Conservation (phyloP, 2,113 vertebrate species). For the Psettodes erumei region DNA sequence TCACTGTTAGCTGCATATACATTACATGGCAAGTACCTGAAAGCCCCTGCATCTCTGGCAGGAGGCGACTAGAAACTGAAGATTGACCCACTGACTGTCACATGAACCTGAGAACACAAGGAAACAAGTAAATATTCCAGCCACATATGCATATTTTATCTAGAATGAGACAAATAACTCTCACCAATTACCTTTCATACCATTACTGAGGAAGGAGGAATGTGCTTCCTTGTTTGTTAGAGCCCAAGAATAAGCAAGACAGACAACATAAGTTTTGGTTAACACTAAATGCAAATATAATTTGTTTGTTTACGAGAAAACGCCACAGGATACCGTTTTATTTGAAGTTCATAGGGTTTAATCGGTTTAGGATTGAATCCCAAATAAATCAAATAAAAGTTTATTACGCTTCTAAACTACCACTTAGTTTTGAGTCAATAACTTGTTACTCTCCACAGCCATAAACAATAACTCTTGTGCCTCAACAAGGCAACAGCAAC, state of each 20-base stretch:
- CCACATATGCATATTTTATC: background rate
- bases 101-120: background rate
- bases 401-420: no score
- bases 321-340: no score
- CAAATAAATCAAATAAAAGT: background rate
- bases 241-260: no score
- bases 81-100: background rate
- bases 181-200: background rate
- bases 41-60: background rate
- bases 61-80: background rate
- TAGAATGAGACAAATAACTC: background rate
- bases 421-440: background rate
- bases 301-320: no score
- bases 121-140: background rate
- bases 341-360: no score
- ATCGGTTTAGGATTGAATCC: no score
- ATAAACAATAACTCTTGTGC: background rate
- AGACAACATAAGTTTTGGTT: no score
- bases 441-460: background rate
- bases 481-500: background rate
- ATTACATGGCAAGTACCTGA: background rate
- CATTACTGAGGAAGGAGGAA: background rate
- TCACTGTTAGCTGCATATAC: slow-evolving; percentile 8
- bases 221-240: no score
- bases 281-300: no score